Conservation (phyloP, 1,140 invertebrate genomes). For the Drosophila navojoa region DNA sequence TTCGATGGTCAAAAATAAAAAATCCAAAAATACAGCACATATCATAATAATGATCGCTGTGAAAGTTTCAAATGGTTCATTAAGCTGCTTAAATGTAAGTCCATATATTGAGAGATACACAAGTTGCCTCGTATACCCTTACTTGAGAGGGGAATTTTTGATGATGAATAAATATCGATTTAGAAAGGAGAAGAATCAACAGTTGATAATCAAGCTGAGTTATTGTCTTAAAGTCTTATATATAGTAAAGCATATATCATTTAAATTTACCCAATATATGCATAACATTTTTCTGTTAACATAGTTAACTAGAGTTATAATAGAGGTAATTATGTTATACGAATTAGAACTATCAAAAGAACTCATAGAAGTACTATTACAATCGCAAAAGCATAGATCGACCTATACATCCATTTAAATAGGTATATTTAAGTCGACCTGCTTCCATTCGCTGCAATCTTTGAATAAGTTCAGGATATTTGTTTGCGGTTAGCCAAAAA, state of each 20-base stretch:
- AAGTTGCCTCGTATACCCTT: conserved; percentile 32
- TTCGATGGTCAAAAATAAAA: conserved; percentile 60
- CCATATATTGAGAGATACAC: conserved; percentile 29
- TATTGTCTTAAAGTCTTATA: neutral
- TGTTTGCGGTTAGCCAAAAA: conserved; percentile 2
- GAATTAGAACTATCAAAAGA: neutral
- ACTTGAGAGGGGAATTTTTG: conserved; percentile 15
- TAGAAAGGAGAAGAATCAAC: neutral
- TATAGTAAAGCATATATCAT: no score
- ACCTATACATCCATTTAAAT: no score
- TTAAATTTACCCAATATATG: neutral
- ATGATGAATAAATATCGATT: neutral
- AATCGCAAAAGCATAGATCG: neutral
- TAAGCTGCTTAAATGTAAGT: conserved; percentile 73
- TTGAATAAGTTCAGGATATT: conserved; percentile 20
- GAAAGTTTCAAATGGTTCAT: conserved; percentile 80
- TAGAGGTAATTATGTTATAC: no score
- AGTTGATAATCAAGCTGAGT: neutral
- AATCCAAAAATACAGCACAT: conserved; percentile 60
- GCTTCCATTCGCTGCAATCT: neutral
- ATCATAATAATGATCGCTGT: conserved; percentile 74
- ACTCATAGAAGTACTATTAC: no score
- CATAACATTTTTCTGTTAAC: neutral
- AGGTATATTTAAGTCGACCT: neutral
- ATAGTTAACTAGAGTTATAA: neutral